A percentile compares a stretch with the other conserved stretches of the same genome.
Conservation (phyloP, 2,888 invertebrate genomes). For the Cyclophora punctaria region DNA sequence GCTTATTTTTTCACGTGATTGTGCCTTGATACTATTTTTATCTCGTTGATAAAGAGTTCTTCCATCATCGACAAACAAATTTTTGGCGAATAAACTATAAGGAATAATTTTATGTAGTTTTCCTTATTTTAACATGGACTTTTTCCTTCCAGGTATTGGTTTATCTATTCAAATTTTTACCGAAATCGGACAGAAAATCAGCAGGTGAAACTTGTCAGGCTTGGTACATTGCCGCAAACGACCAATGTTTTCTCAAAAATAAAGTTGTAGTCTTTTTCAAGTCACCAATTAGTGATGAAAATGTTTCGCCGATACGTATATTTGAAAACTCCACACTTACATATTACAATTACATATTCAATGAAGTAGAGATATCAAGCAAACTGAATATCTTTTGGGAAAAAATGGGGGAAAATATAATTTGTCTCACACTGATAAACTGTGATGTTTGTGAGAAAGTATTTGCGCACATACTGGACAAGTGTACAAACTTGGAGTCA, state of each 20-base stretch:
- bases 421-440: constrained; percentile 70
- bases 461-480: constrained; percentile 74
- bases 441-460: constrained; percentile 79
- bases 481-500: constrained; percentile 71
- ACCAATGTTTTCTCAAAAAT: constrained; percentile 72
- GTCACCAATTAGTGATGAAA: constrained; percentile 54
- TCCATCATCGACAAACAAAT: too few relatives aligned
- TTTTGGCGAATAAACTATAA: too few relatives aligned
- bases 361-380: constrained; percentile 70
- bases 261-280: constrained; percentile 68
- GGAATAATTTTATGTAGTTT: too few relatives aligned
- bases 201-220: constrained; percentile 78
- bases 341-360: constrained; percentile 68
- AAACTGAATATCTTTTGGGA: constrained; percentile 73
- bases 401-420: constrained; percentile 73
- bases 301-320: constrained; percentile 46
- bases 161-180: constrained; percentile 77
- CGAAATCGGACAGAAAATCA: constrained; percentile 78
- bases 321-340: constrained; percentile 57
- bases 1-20: constrained; percentile 60
- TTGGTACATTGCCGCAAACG: constrained; percentile 81
- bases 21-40: constrained; percentile 10
- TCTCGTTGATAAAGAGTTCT: constrained; percentile 5
- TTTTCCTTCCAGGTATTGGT: constrained; percentile 74
- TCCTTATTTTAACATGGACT: too few relatives aligned